Evolutionary conservation across 1,140 invertebrate species (phyloP).

Genomic region (Adelges cooleyi): DNA sequence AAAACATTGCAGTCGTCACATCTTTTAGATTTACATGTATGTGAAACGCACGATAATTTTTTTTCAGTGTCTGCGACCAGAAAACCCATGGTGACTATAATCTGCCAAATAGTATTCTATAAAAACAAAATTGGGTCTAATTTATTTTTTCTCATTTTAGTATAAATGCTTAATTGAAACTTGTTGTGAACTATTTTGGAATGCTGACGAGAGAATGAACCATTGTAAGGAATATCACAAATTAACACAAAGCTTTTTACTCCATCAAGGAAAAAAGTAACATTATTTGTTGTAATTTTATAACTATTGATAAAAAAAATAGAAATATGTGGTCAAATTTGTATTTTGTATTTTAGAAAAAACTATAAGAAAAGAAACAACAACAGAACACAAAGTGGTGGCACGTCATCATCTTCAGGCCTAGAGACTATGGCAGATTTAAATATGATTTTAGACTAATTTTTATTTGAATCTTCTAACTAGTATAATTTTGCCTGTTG

Average conservation of each 20-base stretch:
- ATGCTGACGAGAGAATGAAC: neutral
- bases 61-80: neutral
- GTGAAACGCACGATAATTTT: conserved; percentile 18
- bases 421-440: neutral
- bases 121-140: neutral
- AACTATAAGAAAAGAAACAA: neutral
- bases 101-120: neutral
- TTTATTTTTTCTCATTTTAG: neutral
- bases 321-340: too few relatives aligned
- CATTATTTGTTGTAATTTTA: neutral
- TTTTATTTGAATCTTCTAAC: too few relatives aligned
- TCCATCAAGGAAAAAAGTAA: neutral
- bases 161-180: conserved; percentile 13
- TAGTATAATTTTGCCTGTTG: too few relatives aligned
- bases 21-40: conserved; percentile 16
- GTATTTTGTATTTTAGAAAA: neutral
- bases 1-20: conserved; percentile 9
- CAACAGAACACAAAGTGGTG: neutral
- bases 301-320: too few relatives aligned
- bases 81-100: conserved; percentile 12
- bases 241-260: neutral
- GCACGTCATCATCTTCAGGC: neutral
- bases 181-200: neutral
- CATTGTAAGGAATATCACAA: conserved; percentile 7
- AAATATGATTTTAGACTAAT: conserved; percentile 4